phyloP scores from a whole-genome alignment of 1,140 invertebrate species.

The Cyphomyrmex costatus region DNA sequence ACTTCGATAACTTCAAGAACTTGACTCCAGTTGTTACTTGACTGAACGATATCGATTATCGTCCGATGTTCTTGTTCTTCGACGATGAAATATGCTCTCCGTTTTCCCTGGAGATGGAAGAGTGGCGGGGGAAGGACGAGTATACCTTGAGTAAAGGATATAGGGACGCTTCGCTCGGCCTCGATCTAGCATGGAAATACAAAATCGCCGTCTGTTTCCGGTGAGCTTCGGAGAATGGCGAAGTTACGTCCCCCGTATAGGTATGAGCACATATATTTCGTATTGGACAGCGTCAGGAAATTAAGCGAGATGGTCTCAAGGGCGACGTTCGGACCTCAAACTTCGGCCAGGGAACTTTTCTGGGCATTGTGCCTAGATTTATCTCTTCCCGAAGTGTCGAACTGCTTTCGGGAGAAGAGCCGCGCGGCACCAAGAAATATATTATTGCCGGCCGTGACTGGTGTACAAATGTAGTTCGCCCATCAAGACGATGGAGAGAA shows the following conservation, averaged over 20 bases:
- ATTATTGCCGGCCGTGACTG: slow-evolving; percentile 66
- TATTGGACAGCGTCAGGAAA: slow-evolving; percentile 68
- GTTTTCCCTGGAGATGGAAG: not conserved
- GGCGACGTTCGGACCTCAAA: slow-evolving; percentile 71
- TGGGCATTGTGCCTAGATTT: slow-evolving; percentile 66
- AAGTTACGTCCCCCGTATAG: not conserved
- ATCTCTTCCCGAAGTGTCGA: slow-evolving; percentile 73
- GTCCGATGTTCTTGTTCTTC: slow-evolving; percentile 33
- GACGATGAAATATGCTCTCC: slow-evolving; percentile 46
- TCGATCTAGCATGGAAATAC: slow-evolving; percentile 46
- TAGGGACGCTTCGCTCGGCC: not conserved
- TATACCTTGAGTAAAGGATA: slow-evolving; percentile 15
- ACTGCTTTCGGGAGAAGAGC: slow-evolving; percentile 54
- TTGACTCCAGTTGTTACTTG: slow-evolving; percentile 37
- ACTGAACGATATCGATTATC: slow-evolving; percentile 57
- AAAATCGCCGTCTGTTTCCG: slow-evolving; percentile 61
- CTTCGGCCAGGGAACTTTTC: slow-evolving; percentile 67
- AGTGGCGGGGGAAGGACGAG: not conserved
- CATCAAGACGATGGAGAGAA: not conserved
- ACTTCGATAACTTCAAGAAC: slow-evolving; percentile 47
- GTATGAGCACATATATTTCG: slow-evolving; percentile 37
- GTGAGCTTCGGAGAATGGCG: slow-evolving; percentile 15
- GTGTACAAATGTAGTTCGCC: slow-evolving; percentile 45
- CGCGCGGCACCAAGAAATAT: slow-evolving; percentile 64
- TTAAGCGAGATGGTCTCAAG: slow-evolving; percentile 72